Conservation (phyloP, 2,113 vertebrate species). For the Corythornis madagascariensis region DNA sequence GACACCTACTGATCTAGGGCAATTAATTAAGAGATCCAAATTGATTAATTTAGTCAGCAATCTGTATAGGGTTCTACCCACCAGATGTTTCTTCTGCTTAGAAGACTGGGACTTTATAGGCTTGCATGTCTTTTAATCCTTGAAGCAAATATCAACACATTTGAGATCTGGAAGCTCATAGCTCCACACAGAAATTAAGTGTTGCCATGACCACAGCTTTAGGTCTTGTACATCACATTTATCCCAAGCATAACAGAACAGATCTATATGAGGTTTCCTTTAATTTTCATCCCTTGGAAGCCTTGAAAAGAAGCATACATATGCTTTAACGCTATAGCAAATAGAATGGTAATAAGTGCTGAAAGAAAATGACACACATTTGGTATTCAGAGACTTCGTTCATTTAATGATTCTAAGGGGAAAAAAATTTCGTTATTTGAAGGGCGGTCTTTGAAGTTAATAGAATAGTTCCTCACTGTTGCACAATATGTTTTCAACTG, state of each 20-base stretch:
- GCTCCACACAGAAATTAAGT: conserved; percentile 37
- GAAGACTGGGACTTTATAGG: conserved; percentile 53
- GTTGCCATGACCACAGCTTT: conserved; percentile 67
- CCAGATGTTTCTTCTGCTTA: conserved; percentile 72
- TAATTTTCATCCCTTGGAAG: conserved; percentile 25
- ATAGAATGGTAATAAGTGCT: conserved; percentile 22
- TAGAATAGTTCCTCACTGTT: background rate
- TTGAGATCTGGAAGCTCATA: conserved; percentile 62
- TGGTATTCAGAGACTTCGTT: conserved; percentile 16
- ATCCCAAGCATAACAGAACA: background rate
- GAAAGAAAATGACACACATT: background rate
- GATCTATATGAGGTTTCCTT: background rate
- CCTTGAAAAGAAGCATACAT: background rate
- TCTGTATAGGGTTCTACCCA: conserved; percentile 47
- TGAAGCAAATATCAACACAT: conserved; percentile 76
- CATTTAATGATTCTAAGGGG: conserved; percentile 24
- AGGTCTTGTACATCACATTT: background rate
- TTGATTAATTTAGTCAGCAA: conserved; percentile 38
- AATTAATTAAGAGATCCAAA: conserved; percentile 67
- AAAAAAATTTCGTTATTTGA: background rate
- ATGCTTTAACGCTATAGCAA: background rate
- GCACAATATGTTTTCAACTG: background rate
- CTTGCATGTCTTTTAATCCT: conserved; percentile 72
- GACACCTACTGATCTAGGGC: conserved; percentile 43
- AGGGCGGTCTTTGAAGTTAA: background rate